phyloP scores from a whole-genome alignment of 2,797 vertebrate genomes.

The Moxostoma hubbsi region DNA sequence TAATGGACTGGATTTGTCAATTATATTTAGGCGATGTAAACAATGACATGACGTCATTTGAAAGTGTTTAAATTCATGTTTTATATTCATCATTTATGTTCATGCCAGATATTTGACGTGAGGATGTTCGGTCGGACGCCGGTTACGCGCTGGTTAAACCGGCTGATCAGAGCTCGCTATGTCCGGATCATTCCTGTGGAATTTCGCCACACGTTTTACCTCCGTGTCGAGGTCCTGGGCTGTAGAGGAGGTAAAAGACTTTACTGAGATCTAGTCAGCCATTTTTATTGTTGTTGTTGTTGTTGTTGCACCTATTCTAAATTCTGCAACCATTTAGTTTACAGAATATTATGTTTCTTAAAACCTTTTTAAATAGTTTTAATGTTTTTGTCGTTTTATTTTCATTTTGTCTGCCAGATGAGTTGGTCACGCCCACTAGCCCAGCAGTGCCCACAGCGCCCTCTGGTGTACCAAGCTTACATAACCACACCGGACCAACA shows the following conservation, averaged over 20 bases:
- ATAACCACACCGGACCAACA: constrained; percentile 67
- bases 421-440: constrained; percentile 70
- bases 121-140: constrained; percentile 74
- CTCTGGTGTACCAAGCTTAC: constrained; percentile 69
- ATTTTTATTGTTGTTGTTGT: too few species aligned
- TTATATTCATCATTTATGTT: background rate
- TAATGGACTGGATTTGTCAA: background rate
- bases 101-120: constrained; percentile 75
- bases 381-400: background rate
- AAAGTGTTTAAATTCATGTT: too few species aligned
- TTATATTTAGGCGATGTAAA: background rate
- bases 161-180: constrained; percentile 76
- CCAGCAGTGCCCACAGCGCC: constrained; percentile 51
- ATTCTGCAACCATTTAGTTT: too few species aligned
- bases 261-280: too few species aligned
- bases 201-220: constrained; percentile 78
- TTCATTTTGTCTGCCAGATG: constrained; percentile 64
- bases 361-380: too few species aligned
- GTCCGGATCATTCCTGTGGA: constrained; percentile 80
- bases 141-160: constrained; percentile 74
- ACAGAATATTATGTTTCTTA: background rate
- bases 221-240: constrained; percentile 81
- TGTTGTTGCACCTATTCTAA: too few species aligned
- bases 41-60: background rate
- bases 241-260: constrained; percentile 76